These are phyloP conservation scores for Synergus laeviventris DNA, from an alignment of 2,888 invertebrate species.

Conservation along the genomic window DNA sequence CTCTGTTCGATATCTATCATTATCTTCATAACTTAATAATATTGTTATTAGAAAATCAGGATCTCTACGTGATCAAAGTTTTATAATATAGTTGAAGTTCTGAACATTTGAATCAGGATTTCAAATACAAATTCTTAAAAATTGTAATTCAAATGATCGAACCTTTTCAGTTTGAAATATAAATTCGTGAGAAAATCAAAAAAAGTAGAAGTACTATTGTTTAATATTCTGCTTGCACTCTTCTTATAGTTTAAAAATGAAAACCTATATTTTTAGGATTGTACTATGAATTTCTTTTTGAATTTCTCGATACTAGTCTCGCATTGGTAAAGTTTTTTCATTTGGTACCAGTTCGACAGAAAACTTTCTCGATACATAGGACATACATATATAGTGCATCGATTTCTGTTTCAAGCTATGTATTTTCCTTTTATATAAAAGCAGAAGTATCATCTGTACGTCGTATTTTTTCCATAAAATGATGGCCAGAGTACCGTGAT, in stretches of 20 bases:
- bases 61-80: no score
- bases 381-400: background rate
- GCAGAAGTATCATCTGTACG: background rate
- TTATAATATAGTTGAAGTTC: no score
- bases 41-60: background rate
- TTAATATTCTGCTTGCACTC: no score
- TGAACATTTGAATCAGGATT: no score
- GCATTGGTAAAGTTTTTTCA: conserved; percentile 25
- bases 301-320: background rate
- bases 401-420: conserved; percentile 23
- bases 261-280: no score
- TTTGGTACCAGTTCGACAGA: conserved; percentile 1
- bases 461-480: background rate
- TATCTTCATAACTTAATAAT: background rate
- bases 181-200: no score
- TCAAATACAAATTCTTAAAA: no score
- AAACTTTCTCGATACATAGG: conserved; percentile 28
- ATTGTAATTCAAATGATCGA: no score
- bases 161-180: no score
- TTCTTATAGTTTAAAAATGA: no score
- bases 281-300: no score
- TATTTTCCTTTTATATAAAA: conserved; percentile 19
- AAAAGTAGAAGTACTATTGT: no score
- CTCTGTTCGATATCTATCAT: background rate
- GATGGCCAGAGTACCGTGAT: conserved; percentile 12